Evolutionary conservation across 2,888 invertebrate genomes (phyloP).

Genomic region (Ethmia dodecea): DNA sequence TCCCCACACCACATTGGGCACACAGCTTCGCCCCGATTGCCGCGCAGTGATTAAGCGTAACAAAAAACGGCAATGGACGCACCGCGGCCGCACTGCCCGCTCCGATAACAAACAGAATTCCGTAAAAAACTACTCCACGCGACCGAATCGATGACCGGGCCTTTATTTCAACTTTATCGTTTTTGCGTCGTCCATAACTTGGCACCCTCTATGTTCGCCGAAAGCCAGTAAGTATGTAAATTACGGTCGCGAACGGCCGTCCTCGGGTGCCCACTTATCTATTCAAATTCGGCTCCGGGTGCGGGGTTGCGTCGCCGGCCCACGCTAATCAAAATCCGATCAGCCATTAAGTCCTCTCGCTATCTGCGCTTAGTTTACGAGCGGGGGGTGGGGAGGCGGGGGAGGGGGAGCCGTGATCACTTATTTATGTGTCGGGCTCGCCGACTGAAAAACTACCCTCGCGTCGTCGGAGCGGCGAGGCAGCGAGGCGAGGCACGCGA

Average conservation of each 20-base stretch:
- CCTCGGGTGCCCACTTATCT: slow-evolving; percentile 75
- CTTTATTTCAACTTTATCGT: slow-evolving; percentile 76
- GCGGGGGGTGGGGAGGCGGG: slow-evolving; percentile 37
- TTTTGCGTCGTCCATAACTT: slow-evolving; percentile 69
- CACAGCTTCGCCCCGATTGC: slow-evolving; percentile 21
- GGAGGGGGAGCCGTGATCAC: slow-evolving; percentile 52
- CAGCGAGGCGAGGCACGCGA: slow-evolving; percentile 35
- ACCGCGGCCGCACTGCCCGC: slow-evolving; percentile 19
- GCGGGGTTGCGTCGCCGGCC: slow-evolving; percentile 70
- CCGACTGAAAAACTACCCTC: slow-evolving; percentile 71
- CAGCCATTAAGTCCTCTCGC: slow-evolving; percentile 77
- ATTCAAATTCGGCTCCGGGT: slow-evolving; percentile 73
- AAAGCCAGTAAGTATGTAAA: slow-evolving; percentile 77
- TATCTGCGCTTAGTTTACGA: slow-evolving; percentile 76
- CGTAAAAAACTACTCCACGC: slow-evolving; percentile 60
- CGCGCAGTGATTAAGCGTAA: slow-evolving; percentile 43
- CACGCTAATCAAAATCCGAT: slow-evolving; percentile 77
- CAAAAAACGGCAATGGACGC: slow-evolving; percentile 32
- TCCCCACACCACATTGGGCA: slow-evolving; percentile 3
- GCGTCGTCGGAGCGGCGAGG: slow-evolving; percentile 41
- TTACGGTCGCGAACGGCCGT: slow-evolving; percentile 73
- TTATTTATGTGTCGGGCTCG: slow-evolving; percentile 70
- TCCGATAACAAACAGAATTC: slow-evolving; percentile 63
- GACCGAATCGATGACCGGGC: slow-evolving; percentile 68
- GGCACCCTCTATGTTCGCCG: slow-evolving; percentile 67